Evolutionary conservation across 2,113 vertebrate genomes (phyloP), one percentile per base, ranked within the genome.

Genomic region (Chamaetylas fuelleborni): DNA sequence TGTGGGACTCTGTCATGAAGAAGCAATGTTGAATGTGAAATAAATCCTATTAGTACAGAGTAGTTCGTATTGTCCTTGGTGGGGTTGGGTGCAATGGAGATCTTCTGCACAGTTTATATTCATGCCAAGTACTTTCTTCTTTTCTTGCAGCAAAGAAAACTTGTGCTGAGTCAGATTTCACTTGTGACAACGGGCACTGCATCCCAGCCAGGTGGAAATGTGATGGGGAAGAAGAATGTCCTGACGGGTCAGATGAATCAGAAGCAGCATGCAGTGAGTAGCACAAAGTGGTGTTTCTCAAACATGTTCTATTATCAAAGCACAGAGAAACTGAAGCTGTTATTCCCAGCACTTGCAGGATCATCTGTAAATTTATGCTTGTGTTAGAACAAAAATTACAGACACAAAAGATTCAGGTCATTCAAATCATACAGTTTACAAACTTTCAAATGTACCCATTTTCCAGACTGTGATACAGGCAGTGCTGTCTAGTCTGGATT

Each of bases 131-230:
- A 34, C 11, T 42, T n/a, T 76, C n/a, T 48, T 65, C 88, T 58
- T 42, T 47, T 88, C 40, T 94, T 96, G 19, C 98, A 99, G 99
- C 98, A 77, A 99, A 98, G 98, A 99, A 98, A 95, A 99, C 99
- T 5, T 99, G 99, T 89, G 98, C 98, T 0, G 98, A 99, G 78
- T 98, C 98, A 2, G 99, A 99, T 96, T 99, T 99, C 84, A 98
- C 99, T 94, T 99, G 99, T 90, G 98, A 98, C 95, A 99, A 99
- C 0, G 99, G 99, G 72, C 99, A 99, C 96, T 99, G 99, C 92
- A 98, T 99, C 91, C 98, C 98, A 1, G 98, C 98, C 47, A 98
- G 98, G 67, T 99, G 99, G 99, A 99, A 98, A 86, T 99, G 99
- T 65, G 99, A 99, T 0, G 99, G 99, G 4, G 99, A 99, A 76